Base-by-base conservation (phyloP, 2,797 vertebrate genomes). In the Phrynocephalus forsythii region DNA sequence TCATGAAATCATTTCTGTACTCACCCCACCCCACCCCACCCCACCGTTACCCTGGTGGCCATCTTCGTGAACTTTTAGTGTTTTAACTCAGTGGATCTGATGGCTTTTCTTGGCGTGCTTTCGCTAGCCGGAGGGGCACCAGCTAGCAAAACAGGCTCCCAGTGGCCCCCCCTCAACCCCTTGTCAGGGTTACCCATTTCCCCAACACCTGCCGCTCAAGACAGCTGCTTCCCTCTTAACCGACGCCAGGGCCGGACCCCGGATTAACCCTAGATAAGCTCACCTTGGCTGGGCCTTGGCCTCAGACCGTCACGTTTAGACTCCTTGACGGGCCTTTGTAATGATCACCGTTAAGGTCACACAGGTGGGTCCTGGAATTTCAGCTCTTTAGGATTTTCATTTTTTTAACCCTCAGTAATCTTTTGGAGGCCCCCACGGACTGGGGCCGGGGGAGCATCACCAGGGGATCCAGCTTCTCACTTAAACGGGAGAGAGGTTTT, bases 1-100 rank as follows among this genome's bases (percentile, higher is more conserved):
- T 6, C 50, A 15, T 24, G 1, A 15, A 26, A 56, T 84, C 0
- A 28, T 89, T 84, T 63, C 52, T 66, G 28, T 66, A 87, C 66
- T 38, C 38, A 10, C 52, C 1, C 6, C 13, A 56, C 52, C 52
- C 13, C 5, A 13, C 52, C 52, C 9, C 6, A 2, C 13, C 52
- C 52, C 52, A 2, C 6, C 8, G 52, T 7, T 56, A 11, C 13
- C 8, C 52, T 56, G 52, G 13, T 60, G 78, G 73, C 84, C 44
- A 38, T 38, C 38, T 38, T 88, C 86, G 52, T 83, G 84, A 89
- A 52, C 20, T 33, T 4, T 80, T 91, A 82, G 50, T 79, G 3
- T 50, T 89, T 38, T 88, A 90, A 92, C 56, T 90, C 71, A 8
- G 44, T 92, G 8, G 75, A 86, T 87, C 86, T 48, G 6, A 79